Conservation (phyloP, 2,888 invertebrate species). For the Phaonia tiefii region DNA sequence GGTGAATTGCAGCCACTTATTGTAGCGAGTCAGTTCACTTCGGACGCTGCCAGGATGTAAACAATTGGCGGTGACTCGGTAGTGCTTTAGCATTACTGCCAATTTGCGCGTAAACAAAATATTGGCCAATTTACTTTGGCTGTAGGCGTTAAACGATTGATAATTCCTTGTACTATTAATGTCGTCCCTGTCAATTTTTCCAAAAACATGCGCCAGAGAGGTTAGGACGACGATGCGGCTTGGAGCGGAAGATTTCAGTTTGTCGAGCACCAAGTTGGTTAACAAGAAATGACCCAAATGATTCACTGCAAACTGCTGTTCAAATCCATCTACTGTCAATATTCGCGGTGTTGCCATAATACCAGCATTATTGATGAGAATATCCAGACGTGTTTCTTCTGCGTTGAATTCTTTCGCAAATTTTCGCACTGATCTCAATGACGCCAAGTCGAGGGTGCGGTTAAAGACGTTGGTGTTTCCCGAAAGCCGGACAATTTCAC, state of each 20-base stretch:
- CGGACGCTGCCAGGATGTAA: conserved; percentile 88
- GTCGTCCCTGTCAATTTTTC: conserved; percentile 86
- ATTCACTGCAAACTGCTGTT: conserved; percentile 83
- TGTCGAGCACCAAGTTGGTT: conserved; percentile 83
- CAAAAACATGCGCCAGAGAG: conserved; percentile 86
- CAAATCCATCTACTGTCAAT: conserved; percentile 82
- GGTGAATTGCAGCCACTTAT: conserved; percentile 54
- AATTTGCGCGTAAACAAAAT: conserved; percentile 87
- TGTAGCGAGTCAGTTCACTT: conserved; percentile 86
- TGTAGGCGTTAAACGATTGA: conserved; percentile 84
- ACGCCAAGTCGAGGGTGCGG: conserved; percentile 81
- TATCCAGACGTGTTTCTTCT: conserved; percentile 81
- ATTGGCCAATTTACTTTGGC: conserved; percentile 90
- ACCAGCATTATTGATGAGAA: conserved; percentile 83
- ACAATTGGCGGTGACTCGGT: conserved; percentile 85
- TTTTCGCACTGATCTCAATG: conserved; percentile 82
- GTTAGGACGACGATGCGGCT: conserved; percentile 90
- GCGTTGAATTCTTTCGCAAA: conserved; percentile 81
- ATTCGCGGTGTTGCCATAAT: conserved; percentile 81
- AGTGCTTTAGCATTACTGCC: conserved; percentile 83
- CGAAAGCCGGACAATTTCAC: conserved; percentile 88
- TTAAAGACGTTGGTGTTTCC: conserved; percentile 88
- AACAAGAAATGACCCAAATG: conserved; percentile 85
- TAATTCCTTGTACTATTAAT: conserved; percentile 87
- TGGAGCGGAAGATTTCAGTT: conserved; percentile 83